Percentiles rank a stretch among this genome's conserved stretches.
These are phyloP conservation scores for Rhagoletis zephyria DNA, from an alignment of 1,140 invertebrate species.

Conservation along the genomic window DNA sequence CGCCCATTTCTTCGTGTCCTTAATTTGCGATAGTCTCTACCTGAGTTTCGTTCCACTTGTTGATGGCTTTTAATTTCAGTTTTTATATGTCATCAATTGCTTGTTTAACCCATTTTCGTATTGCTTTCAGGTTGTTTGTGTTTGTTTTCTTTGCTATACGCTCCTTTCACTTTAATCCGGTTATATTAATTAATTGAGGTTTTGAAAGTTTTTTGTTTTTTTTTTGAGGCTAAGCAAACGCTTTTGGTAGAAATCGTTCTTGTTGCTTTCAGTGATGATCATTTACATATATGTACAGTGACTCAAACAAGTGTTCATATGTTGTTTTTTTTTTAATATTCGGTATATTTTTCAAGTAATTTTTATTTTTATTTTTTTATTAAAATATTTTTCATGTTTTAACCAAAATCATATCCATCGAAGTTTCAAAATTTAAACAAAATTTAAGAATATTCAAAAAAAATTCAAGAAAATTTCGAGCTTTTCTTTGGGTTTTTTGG, in stretches of 20 bases:
- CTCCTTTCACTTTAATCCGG: constrained; percentile 16
- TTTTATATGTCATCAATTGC: constrained; percentile 1
- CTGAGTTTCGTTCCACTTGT: constrained; percentile 17
- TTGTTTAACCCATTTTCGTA: constrained; percentile 35
- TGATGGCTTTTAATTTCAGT: constrained; percentile 11
- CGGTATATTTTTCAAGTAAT: neutral
- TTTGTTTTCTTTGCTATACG: neutral
- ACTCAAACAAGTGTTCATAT: too few species aligned
- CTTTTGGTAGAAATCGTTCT: too few species aligned
- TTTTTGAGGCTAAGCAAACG: neutral
- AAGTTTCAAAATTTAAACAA: too few species aligned
- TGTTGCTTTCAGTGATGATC: too few species aligned
- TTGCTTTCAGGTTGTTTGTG: neutral
- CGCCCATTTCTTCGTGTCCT: neutral
- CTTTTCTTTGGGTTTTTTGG: too few species aligned
- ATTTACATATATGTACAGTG: too few species aligned
- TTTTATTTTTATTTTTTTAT: neutral
- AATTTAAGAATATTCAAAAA: too few species aligned
- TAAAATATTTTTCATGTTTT: too few species aligned
- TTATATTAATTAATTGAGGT: neutral
- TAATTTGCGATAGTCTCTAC: neutral
- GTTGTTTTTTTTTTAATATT: too few species aligned
- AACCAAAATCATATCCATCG: too few species aligned
- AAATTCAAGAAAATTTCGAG: too few species aligned
- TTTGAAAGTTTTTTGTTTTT: neutral